A percentile compares a stretch with the other conserved stretches of the same genome.
Conservation (phyloP, 2,888 invertebrate species). For the Philereme vetulata region DNA sequence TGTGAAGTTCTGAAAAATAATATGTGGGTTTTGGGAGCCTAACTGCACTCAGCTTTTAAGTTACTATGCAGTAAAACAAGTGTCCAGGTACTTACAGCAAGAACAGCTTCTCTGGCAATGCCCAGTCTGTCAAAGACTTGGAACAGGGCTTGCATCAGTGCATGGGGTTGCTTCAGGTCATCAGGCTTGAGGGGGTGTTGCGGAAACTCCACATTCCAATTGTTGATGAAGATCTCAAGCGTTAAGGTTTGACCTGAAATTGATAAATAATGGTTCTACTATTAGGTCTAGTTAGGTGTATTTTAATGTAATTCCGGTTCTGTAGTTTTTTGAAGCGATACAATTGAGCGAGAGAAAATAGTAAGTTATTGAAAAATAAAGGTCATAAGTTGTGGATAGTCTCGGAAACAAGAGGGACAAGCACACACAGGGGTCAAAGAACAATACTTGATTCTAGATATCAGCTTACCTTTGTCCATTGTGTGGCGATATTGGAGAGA, state of each 20-base stretch:
- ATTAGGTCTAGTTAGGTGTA: too few species aligned
- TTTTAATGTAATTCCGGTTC: too few species aligned
- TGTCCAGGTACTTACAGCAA: conserved; percentile 51
- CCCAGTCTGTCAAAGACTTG: conserved; percentile 63
- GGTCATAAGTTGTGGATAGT: too few species aligned
- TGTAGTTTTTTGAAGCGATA: too few species aligned
- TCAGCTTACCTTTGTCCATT: conserved; percentile 26
- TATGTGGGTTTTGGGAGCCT: too few species aligned
- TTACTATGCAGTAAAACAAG: too few species aligned
- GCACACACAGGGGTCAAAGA: too few species aligned
- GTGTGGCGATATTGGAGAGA: background rate
- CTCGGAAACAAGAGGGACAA: too few species aligned
- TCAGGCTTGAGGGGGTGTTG: conserved; percentile 53
- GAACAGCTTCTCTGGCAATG: conserved; percentile 62
- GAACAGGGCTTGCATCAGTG: conserved; percentile 64
- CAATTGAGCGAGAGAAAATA: too few species aligned
- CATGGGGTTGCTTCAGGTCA: conserved; percentile 66
- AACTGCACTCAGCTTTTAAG: too few species aligned
- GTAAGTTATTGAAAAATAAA: too few species aligned
- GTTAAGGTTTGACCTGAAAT: conserved; percentile 43
- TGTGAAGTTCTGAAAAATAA: too few species aligned
- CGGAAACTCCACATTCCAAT: conserved; percentile 67
- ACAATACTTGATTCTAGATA: background rate
- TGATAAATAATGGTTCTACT: background rate
- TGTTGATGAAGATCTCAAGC: conserved; percentile 56